Evolutionary conservation across 2,888 invertebrate species (phyloP).

Genomic region (Drosophila leonis): DNA sequence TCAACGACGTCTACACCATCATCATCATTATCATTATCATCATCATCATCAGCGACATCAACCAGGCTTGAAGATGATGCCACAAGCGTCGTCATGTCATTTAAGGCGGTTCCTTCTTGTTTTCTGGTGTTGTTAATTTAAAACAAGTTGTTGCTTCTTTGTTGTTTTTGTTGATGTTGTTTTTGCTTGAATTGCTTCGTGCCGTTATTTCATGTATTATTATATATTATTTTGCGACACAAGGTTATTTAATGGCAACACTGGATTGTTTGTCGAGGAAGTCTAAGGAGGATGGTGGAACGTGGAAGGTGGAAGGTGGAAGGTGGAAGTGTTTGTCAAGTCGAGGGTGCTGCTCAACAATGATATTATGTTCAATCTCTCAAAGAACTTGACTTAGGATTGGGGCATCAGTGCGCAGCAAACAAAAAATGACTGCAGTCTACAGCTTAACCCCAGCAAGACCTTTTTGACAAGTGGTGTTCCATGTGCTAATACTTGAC

Average conservation of each 20-base stretch:
- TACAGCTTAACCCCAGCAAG: constrained; percentile 3
- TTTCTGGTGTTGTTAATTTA: constrained; percentile 51
- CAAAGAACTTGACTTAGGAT: constrained; percentile 6
- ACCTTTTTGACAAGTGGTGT: constrained; percentile 15
- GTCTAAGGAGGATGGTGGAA: constrained; percentile 5
- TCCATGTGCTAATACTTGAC: constrained; percentile 1
- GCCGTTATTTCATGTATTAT: constrained; percentile 70
- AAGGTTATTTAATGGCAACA: constrained; percentile 66
- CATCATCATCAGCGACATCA: neutral
- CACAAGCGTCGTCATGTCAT: constrained; percentile 23
- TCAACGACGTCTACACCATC: constrained; percentile 31
- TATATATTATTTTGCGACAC: constrained; percentile 62
- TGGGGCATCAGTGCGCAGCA: neutral
- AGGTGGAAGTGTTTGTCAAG: constrained; percentile 42
- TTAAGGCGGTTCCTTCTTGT: constrained; percentile 53
- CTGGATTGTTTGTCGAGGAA: constrained; percentile 65
- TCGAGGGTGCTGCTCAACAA: constrained; percentile 26
- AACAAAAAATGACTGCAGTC: neutral
- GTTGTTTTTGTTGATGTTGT: no score
- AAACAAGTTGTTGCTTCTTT: constrained; percentile 75
- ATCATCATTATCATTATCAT: neutral
- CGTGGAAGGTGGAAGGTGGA: neutral
- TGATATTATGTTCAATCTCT: constrained; percentile 24
- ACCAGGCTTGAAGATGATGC: constrained; percentile 16
- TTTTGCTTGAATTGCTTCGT: constrained; percentile 69